phyloP scores from a whole-genome alignment of 2,888 invertebrate genomes.

The Tromatobia lineatoria region DNA sequence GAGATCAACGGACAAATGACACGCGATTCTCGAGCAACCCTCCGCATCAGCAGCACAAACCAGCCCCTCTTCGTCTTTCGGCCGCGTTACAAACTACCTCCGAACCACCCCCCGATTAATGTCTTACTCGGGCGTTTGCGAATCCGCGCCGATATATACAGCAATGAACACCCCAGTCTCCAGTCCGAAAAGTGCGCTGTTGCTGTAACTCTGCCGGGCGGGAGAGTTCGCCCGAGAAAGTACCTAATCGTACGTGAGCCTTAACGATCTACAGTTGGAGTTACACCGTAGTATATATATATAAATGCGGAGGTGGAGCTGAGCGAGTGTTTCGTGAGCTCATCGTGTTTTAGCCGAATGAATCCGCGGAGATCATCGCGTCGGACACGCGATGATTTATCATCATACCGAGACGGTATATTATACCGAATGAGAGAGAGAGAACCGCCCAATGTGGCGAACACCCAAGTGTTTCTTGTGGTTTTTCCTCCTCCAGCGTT shows the following conservation, averaged over 20 bases:
- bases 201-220: conserved; percentile 3
- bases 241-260: conserved; percentile 70
- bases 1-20: conserved; percentile 85
- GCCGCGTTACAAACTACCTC: conserved; percentile 81
- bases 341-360: conserved; percentile 45
- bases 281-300: conserved; percentile 5
- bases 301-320: conserved; percentile 8
- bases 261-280: conserved; percentile 67
- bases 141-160: conserved; percentile 41
- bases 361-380: conserved; percentile 63
- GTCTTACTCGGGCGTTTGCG: conserved; percentile 79
- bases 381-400: conserved; percentile 64
- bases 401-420: conserved; percentile 43
- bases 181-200: conserved; percentile 49
- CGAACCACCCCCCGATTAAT: conserved; percentile 80
- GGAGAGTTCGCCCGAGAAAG: conserved; percentile 57
- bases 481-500: not conserved
- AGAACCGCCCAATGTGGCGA: not conserved
- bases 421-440: conserved; percentile 23
- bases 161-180: not conserved
- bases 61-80: conserved; percentile 58
- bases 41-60: conserved; percentile 58
- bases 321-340: conserved; percentile 47
- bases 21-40: conserved; percentile 82
- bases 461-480: not conserved